Percentiles rank a stretch among this genome's conserved stretches.
These are phyloP conservation scores for Spodoptera litura DNA, from an alignment of 1,140 invertebrate genomes.

Conservation along the genomic window DNA sequence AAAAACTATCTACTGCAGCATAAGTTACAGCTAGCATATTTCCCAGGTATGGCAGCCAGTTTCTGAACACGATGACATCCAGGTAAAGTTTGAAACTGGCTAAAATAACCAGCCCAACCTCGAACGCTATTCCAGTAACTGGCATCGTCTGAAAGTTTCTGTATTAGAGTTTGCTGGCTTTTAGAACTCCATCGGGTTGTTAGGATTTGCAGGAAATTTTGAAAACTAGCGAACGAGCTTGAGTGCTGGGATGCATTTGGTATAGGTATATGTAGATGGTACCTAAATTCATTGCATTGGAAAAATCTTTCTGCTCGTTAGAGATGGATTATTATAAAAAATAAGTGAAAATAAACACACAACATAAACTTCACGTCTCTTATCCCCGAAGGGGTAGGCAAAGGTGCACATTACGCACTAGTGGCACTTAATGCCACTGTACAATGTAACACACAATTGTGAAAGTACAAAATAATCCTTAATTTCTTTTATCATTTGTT, in stretches of 20 bases:
- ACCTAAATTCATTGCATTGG: background rate
- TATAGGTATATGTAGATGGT: background rate
- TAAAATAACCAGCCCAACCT: slow-evolving; percentile 18
- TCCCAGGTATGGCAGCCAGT: slow-evolving; percentile 5
- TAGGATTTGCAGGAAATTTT: slow-evolving; percentile 11
- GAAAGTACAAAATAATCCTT: no score
- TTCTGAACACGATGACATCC: slow-evolving; percentile 19
- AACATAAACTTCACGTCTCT: no score
- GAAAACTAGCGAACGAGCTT: background rate
- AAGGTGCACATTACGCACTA: no score
- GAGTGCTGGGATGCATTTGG: background rate
- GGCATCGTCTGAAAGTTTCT: slow-evolving; percentile 24
- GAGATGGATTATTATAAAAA: no score
- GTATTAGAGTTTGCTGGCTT: slow-evolving; percentile 36
- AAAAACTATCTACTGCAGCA: background rate
- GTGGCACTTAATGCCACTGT: no score
- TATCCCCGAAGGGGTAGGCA: no score
- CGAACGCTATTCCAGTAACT: slow-evolving; percentile 18
- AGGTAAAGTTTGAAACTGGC: slow-evolving; percentile 30
- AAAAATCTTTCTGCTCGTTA: background rate
- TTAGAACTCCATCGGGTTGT: slow-evolving; percentile 12
- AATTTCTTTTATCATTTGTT: no score
- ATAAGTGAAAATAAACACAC: no score
- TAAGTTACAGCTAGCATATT: slow-evolving; percentile 13
- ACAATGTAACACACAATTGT: no score